Conservation (phyloP, 2,888 invertebrate genomes). For the Luperina testacea region DNA sequence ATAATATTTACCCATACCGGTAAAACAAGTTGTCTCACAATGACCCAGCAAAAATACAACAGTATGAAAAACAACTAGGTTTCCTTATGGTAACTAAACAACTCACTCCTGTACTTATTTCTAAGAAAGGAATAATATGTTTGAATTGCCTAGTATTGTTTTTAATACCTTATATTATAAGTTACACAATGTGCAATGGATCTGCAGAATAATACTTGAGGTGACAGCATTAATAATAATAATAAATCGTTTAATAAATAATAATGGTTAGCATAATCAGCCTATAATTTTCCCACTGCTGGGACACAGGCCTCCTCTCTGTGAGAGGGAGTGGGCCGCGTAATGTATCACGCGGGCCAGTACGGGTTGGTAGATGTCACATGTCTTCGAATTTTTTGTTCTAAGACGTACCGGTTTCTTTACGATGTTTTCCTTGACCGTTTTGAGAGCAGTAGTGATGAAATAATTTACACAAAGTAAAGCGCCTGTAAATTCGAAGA, state of each 20-base stretch:
- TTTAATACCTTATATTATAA: neutral
- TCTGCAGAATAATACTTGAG: neutral
- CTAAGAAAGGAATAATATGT: conserved; percentile 17
- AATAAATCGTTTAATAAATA: no score
- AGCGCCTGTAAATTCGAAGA: no score
- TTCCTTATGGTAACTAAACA: conserved; percentile 19
- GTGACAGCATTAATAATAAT: neutral
- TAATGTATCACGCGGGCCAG: no score
- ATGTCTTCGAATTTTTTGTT: neutral
- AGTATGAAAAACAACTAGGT: conserved; percentile 5
- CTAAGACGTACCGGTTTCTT: neutral
- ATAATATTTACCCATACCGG: neutral
- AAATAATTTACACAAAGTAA: neutral
- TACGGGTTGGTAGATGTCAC: no score
- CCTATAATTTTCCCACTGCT: neutral
- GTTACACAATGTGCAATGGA: neutral
- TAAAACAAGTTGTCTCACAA: neutral
- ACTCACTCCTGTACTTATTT: conserved; percentile 14
- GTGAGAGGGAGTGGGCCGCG: neutral
- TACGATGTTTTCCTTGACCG: neutral
- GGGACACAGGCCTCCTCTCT: neutral
- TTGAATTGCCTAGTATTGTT: conserved; percentile 9
- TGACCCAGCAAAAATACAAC: neutral
- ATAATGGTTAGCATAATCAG: neutral
- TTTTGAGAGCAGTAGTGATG: neutral